These are phyloP conservation scores for Eupithecia dodoneata DNA, from an alignment of 2,888 invertebrate species.

Conservation along the genomic window DNA sequence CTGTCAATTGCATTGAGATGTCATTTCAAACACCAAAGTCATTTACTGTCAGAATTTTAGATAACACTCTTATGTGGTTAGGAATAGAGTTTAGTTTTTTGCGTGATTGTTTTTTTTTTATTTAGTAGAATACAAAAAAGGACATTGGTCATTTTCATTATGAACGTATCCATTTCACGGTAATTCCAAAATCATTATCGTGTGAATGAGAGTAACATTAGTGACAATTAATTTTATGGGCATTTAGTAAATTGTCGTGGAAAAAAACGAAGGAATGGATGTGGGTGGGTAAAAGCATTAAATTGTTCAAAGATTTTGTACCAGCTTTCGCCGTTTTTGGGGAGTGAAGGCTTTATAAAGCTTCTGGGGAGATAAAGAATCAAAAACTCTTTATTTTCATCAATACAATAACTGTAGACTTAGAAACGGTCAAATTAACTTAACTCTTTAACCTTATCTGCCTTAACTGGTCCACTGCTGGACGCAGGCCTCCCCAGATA, in stretches of 20 bases:
- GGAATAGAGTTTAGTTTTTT: conserved; percentile 43
- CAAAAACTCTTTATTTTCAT: no score
- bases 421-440: no score
- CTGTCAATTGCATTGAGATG: conserved; percentile 78
- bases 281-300: conserved; percentile 60
- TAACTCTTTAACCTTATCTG: no score
- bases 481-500: no score
- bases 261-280: conserved; percentile 70
- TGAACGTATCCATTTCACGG: conserved; percentile 58
- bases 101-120: neutral
- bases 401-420: no score
- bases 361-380: no score
- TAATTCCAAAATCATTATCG: conserved; percentile 62
- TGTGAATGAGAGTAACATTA: conserved; percentile 67
- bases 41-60: conserved; percentile 8
- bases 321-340: neutral
- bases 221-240: conserved; percentile 78
- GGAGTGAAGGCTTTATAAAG: neutral
- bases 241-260: conserved; percentile 77
- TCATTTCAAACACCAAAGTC: conserved; percentile 53
- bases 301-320: conserved; percentile 7
- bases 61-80: conserved; percentile 18
- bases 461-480: no score
- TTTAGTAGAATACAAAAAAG: conserved; percentile 55
- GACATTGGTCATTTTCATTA: conserved; percentile 66